Percentiles rank a stretch among this genome's conserved stretches.
Evolutionary conservation across 2,113 vertebrate genomes (phyloP).

Genomic region (Chaetura pelagica): DNA sequence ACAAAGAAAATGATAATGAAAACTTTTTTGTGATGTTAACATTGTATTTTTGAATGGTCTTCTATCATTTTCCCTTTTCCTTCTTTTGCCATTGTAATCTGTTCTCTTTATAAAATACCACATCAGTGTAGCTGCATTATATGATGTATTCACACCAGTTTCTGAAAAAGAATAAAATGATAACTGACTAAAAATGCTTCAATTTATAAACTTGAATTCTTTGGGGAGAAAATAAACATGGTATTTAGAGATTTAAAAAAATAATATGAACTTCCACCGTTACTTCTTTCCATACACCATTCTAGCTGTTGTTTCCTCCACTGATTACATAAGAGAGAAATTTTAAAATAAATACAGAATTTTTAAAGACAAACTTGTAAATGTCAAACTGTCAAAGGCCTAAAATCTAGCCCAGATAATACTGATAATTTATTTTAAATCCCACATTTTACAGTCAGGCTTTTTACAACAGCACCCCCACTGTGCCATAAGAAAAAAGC

Average conservation of each 20-base stretch:
- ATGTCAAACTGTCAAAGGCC: neutral
- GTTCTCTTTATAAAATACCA: neutral
- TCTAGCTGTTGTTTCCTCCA: neutral
- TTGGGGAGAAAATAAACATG: neutral
- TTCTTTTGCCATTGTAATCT: neutral
- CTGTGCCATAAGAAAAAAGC: neutral
- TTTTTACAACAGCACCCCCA: neutral
- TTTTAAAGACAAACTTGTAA: neutral
- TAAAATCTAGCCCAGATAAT: neutral
- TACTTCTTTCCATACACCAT: neutral
- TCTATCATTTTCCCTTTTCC: neutral
- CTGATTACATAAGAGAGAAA: neutral
- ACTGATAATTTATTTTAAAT: neutral
- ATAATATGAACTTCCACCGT: neutral
- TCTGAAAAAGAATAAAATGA: neutral
- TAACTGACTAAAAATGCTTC: neutral
- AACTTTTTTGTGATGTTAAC: neutral
- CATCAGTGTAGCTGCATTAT: neutral
- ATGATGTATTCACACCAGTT: neutral
- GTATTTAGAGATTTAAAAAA: neutral
- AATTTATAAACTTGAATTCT: neutral
- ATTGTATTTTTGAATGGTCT: neutral
- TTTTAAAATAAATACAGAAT: neutral
- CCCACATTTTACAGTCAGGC: neutral
- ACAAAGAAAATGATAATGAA: neutral